Evolutionary conservation across 2,113 vertebrate genomes (phyloP).

Genomic region (Bombycilla garrulus): DNA sequence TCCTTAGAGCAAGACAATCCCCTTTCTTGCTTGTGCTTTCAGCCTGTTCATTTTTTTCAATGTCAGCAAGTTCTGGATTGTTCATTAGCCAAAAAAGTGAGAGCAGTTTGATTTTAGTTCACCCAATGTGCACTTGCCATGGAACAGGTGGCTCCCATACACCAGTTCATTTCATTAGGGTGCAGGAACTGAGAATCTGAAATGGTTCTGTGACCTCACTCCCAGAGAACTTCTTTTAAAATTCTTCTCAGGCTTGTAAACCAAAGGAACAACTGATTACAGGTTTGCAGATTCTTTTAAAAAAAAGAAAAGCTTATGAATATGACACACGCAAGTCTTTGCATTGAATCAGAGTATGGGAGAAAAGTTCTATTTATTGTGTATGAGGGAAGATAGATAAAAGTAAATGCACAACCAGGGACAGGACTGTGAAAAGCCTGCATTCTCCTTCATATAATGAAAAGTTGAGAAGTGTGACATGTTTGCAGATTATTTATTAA

Average conservation of each 20-base stretch:
- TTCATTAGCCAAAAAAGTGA: background rate
- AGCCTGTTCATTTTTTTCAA: background rate
- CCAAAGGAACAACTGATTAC: background rate
- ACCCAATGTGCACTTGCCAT: background rate
- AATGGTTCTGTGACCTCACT: background rate
- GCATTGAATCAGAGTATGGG: background rate
- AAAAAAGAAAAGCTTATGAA: background rate
- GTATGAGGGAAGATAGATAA: background rate
- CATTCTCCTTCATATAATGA: background rate
- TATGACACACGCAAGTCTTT: background rate
- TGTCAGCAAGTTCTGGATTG: background rate
- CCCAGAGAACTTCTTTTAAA: background rate
- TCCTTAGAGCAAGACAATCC: background rate
- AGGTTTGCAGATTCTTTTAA: rapidly evolving
- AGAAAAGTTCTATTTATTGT: background rate
- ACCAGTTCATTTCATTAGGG: background rate
- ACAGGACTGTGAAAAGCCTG: background rate
- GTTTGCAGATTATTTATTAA: constrained; percentile 55
- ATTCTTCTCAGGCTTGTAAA: background rate
- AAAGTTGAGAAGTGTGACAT: constrained; percentile 5
- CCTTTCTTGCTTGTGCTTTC: background rate
- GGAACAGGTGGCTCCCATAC: background rate
- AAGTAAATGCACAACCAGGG: background rate
- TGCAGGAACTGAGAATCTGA: background rate
- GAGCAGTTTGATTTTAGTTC: constrained; percentile 14